Conservation (phyloP, 2,888 invertebrate genomes). For the Metallyticus violacea region DNA sequence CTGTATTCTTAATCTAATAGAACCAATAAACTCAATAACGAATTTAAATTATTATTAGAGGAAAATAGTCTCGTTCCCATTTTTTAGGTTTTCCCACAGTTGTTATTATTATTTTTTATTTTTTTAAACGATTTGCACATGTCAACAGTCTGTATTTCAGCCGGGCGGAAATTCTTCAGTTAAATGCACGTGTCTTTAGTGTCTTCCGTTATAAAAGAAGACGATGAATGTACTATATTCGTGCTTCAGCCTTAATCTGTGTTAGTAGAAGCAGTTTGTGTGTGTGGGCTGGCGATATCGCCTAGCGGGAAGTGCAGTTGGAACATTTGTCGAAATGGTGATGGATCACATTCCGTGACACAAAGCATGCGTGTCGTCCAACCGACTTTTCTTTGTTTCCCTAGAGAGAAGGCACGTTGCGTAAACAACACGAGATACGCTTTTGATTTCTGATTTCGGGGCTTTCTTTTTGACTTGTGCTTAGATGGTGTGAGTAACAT, state of each 20-base stretch:
- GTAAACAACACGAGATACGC: not conserved
- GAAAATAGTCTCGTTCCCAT: no score
- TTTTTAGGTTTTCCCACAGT: no score
- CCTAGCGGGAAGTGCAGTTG: not conserved
- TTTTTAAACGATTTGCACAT: no score
- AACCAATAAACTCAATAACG: no score
- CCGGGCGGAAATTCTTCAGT: no score
- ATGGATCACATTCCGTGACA: not conserved
- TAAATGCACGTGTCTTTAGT: no score
- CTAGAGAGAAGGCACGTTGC: not conserved
- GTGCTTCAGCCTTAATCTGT: not conserved
- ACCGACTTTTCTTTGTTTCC: not conserved
- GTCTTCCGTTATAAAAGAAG: not conserved
- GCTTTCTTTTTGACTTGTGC: not conserved
- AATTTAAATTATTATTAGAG: no score
- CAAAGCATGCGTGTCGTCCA: not conserved
- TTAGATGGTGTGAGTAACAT: not conserved
- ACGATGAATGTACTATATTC: not conserved
- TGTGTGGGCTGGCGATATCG: not conserved
- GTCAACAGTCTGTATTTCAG: no score
- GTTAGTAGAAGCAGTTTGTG: not conserved
- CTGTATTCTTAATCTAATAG: no score
- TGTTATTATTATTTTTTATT: no score
- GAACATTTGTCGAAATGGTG: slow-evolving; percentile 15
- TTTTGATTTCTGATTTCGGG: not conserved